Base-by-base conservation (phyloP, 2,113 vertebrate species). In the Ascaphus truei region DNA sequence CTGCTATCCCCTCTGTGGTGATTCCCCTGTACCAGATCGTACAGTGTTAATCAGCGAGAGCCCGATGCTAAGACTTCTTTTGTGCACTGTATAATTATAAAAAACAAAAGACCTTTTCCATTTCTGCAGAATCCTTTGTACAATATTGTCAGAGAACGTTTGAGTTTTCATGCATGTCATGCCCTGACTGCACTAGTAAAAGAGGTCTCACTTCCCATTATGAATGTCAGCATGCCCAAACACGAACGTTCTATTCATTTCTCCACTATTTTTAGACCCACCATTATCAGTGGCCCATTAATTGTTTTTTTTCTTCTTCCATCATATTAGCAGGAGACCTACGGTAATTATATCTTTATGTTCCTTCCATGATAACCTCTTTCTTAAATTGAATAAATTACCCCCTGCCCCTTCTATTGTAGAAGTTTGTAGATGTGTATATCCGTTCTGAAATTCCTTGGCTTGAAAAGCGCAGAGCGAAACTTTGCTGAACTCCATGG, bases 261-360 rank as follows among this genome's bases (percentile, higher is more conserved):
- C 13, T 31, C 20, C 16, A 41, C 76, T 80, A 79, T 62, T 60
- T 73, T 72, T 61, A 77, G 68, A 79, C 79, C 52, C 75, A 62
- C 33, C 58, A 75, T 83, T 80, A 73, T 62, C 36, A 81, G 67
- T 68, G 61, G 76, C 78, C 48, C 45, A 61, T 80, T 83, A 83
- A 84, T 82, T 83, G 75, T 85, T 84, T 27, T 27, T 68, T 69
- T 60, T 51, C 63, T 34, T 39, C 56, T 66, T 73, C 72, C 62
- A 56, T 80, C 72, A 60, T 75, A 84, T 77, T 80, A 84, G 78
- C 81, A 76, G 79, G 81, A 80, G 80, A 80, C 68, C 75, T 74
- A 51, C 13, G 7, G 20, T 69, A 82, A 75, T 85, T 85, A 86
- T 60, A 81, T 74, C 77, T 76, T 65, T 76, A 71, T 66, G 78